Conservation (phyloP, 2,888 invertebrate genomes). For the Clitarchus hookeri region DNA sequence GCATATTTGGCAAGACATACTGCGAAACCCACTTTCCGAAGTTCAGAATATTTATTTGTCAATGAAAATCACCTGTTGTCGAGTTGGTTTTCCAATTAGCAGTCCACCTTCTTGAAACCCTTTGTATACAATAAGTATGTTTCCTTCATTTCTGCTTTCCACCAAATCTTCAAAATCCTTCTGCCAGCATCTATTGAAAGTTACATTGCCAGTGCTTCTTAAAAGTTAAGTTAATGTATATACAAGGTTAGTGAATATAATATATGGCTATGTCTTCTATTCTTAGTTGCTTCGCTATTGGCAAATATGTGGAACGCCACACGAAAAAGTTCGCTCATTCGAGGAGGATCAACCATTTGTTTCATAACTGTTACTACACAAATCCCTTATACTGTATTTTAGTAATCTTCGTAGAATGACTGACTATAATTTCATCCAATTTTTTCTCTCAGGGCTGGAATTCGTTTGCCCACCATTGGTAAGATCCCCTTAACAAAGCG, state of each 20-base stretch:
- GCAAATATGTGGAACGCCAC: constrained; percentile 18
- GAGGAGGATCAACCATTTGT: not conserved
- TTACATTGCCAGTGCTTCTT: too few species aligned
- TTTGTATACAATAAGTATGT: not conserved
- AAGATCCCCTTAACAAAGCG: not conserved
- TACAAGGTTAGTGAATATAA: constrained; percentile 21
- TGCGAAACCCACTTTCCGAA: not conserved
- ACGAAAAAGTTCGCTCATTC: not conserved
- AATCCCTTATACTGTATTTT: not conserved
- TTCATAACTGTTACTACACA: not conserved
- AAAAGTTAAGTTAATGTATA: constrained; percentile 23
- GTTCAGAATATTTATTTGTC: not conserved
- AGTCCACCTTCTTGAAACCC: not conserved
- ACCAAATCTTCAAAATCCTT: not conserved
- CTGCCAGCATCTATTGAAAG: too few species aligned
- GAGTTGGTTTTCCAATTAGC: not conserved
- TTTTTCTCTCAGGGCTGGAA: not conserved
- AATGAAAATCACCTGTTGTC: not conserved
- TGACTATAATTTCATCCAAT: not conserved
- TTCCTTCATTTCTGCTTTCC: not conserved
- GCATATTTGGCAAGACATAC: not conserved
- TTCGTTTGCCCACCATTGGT: not conserved
- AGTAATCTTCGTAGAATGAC: not conserved
- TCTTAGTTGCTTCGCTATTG: not conserved
- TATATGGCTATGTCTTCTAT: not conserved